Percentiles rank a stretch among this genome's conserved stretches.
These are phyloP conservation scores for Torymus tubicola DNA, from an alignment of 2,888 invertebrate genomes.

Conservation along the genomic window DNA sequence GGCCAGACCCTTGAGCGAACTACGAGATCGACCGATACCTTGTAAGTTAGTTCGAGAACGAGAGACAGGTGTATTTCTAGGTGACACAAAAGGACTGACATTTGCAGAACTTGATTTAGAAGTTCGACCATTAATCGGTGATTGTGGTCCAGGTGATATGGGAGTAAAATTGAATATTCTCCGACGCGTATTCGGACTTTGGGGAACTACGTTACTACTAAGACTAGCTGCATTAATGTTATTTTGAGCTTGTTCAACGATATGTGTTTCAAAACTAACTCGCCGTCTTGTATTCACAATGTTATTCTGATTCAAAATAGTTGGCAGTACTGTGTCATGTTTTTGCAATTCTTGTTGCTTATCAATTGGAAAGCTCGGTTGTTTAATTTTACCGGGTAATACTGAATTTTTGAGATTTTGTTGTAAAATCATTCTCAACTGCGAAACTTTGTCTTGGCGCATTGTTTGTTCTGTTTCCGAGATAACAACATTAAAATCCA, in stretches of 20 bases:
- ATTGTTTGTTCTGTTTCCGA: conserved; percentile 68
- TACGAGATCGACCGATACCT: conserved; percentile 73
- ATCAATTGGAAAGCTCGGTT: conserved; percentile 60
- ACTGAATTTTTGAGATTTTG: conserved; percentile 79
- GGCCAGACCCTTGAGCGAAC: conserved; percentile 67
- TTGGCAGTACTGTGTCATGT: conserved; percentile 71
- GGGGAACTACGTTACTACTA: conserved; percentile 78
- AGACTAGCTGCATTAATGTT: conserved; percentile 44
- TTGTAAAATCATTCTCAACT: conserved; percentile 84
- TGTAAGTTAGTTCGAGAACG: conserved; percentile 81
- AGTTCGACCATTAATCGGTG: conserved; percentile 79
- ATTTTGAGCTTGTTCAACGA: conserved; percentile 68
- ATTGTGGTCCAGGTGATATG: conserved; percentile 88
- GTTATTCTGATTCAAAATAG: conserved; percentile 69
- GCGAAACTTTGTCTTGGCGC: conserved; percentile 84
- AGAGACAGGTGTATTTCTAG: conserved; percentile 85
- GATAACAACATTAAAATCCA: conserved; percentile 64
- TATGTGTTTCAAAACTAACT: conserved; percentile 80
- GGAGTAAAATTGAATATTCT: conserved; percentile 92
- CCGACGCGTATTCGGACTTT: conserved; percentile 86
- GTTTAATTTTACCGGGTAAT: conserved; percentile 59
- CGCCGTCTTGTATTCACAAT: conserved; percentile 74
- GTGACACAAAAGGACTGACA: conserved; percentile 90
- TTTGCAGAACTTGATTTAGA: conserved; percentile 83
- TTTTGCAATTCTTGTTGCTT: conserved; percentile 68